phyloP scores from a whole-genome alignment of 2,797 vertebrate species.

The Glossophaga mutica region DNA sequence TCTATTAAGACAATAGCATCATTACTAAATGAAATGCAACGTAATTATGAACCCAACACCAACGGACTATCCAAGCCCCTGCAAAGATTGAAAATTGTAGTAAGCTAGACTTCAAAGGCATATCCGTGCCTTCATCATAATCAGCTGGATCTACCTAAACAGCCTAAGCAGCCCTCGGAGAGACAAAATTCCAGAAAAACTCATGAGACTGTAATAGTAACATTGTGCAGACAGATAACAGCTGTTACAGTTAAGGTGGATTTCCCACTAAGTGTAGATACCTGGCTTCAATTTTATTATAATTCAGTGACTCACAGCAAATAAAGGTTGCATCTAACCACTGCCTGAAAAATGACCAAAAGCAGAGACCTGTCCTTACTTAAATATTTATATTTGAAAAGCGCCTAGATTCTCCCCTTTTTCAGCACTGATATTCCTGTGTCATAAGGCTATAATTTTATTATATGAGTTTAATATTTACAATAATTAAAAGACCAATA shows the following conservation, averaged over 20 bases:
- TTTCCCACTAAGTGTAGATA: background rate
- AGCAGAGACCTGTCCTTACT: background rate
- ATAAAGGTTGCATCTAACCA: background rate
- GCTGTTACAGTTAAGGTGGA: background rate
- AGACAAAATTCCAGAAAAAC: background rate
- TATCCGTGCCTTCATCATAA: background rate
- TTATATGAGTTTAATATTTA: background rate
- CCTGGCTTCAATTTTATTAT: conserved; percentile 3
- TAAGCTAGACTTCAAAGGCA: background rate
- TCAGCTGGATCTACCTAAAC: background rate
- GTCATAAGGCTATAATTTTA: background rate
- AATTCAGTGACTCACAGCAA: background rate
- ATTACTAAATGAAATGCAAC: background rate
- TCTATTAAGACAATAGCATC: background rate
- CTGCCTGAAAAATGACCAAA: conserved; percentile 12
- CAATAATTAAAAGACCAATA: background rate
- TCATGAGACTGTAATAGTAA: background rate
- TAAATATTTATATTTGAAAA: background rate
- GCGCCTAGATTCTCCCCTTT: background rate
- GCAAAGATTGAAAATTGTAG: background rate
- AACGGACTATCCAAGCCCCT: background rate
- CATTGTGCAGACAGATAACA: background rate
- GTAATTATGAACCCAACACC: background rate
- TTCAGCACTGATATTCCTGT: background rate
- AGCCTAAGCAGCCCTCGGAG: background rate